These are phyloP conservation scores for Heliconius melpomene DNA, from an alignment of 1,140 invertebrate genomes.

Conservation along the genomic window DNA sequence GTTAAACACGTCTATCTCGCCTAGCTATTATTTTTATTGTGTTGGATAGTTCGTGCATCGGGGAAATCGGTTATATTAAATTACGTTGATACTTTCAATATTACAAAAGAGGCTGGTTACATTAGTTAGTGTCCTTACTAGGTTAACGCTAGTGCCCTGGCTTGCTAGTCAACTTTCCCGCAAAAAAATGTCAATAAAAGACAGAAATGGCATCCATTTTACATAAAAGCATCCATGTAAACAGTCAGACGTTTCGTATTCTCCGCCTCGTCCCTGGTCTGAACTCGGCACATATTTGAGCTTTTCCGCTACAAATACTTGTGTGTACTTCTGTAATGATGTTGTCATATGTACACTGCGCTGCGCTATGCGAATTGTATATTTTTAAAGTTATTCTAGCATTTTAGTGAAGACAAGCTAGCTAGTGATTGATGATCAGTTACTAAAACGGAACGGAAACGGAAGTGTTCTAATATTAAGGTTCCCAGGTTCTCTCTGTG, in stretches of 20 bases:
- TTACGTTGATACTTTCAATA: too few relatives aligned
- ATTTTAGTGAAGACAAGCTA: not conserved
- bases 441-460: too few relatives aligned
- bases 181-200: not conserved
- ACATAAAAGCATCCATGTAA: not conserved
- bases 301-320: slow-evolving; percentile 2
- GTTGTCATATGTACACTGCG: not conserved
- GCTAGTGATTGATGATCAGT: not conserved
- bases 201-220: not conserved
- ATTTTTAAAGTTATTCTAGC: not conserved
- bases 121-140: too few relatives aligned
- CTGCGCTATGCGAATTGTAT: not conserved
- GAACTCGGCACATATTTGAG: not conserved
- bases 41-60: too few relatives aligned
- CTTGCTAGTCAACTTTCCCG: too few relatives aligned
- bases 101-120: too few relatives aligned
- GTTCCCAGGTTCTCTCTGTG: too few relatives aligned
- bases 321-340: not conserved
- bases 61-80: too few relatives aligned
- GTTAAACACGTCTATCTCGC: too few relatives aligned
- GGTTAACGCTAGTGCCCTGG: too few relatives aligned
- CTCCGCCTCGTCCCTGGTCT: not conserved
- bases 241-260: slow-evolving; percentile 1
- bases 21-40: too few relatives aligned
- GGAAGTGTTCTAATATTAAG: too few relatives aligned